Evolutionary conservation across 2,797 vertebrate genomes (phyloP).

Genomic region (Hippopotamyrus pictus): DNA sequence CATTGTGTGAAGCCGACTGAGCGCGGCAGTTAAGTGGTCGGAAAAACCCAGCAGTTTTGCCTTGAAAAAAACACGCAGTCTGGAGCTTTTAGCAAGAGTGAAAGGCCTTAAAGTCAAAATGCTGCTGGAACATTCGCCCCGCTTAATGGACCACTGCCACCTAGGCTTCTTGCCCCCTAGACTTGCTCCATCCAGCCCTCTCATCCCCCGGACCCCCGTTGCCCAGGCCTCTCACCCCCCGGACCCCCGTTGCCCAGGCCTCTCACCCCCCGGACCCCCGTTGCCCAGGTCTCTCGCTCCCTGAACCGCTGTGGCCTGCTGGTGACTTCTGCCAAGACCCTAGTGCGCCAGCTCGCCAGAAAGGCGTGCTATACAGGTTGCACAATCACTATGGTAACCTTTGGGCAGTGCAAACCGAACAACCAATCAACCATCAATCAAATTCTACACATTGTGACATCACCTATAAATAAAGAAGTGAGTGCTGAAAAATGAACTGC

Average conservation of each 20-base stretch:
- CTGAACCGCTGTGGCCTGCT: background rate
- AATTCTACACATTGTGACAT: background rate
- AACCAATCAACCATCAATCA: background rate
- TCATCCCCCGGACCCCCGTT: no score
- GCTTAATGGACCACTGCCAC: background rate
- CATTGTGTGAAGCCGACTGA: background rate
- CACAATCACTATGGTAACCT: background rate
- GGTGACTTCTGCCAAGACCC: background rate
- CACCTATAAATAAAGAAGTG: background rate
- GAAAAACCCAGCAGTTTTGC: background rate
- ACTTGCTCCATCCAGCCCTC: background rate
- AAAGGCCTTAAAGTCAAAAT: background rate
- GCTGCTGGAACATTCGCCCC: background rate
- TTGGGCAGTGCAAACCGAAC: background rate
- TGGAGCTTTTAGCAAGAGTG: background rate
- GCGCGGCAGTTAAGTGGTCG: conserved; percentile 4
- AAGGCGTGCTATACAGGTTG: background rate
- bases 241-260: background rate
- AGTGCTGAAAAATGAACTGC: background rate
- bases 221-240: background rate
- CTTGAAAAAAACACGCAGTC: background rate
- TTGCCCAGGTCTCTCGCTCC: background rate
- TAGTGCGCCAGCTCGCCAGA: background rate
- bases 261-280: background rate
- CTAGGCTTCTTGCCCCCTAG: no score